A percentile compares a stretch with the other conserved stretches of the same genome.
These are phyloP conservation scores for Sarcophaga carnaria DNA, from an alignment of 2,888 invertebrate genomes.

Conservation along the genomic window DNA sequence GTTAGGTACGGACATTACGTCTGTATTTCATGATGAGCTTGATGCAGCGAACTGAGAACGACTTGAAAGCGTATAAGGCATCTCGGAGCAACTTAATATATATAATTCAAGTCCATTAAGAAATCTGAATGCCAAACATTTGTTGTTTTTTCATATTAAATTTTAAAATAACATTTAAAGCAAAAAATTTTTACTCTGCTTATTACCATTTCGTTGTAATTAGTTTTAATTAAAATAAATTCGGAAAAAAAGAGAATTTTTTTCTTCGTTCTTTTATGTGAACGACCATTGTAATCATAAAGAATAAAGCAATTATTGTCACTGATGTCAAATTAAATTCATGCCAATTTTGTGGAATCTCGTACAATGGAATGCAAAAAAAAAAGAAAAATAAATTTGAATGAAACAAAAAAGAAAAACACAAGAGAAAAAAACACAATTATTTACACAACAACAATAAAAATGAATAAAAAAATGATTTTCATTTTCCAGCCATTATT, in stretches of 20 bases:
- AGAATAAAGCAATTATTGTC: slow-evolving; percentile 62
- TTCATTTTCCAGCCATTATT: slow-evolving; percentile 53
- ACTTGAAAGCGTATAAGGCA: too few species aligned
- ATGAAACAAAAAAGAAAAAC: background rate
- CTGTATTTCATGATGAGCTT: too few species aligned
- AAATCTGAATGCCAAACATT: too few species aligned
- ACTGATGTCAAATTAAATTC: slow-evolving; percentile 71
- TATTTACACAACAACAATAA: slow-evolving; percentile 31
- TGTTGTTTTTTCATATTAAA: too few species aligned
- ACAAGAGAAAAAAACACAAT: slow-evolving; percentile 27
- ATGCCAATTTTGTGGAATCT: slow-evolving; percentile 69
- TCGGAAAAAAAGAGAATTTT: slow-evolving; percentile 41
- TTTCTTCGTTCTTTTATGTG: background rate
- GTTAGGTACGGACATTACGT: too few species aligned
- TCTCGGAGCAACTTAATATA: too few species aligned
- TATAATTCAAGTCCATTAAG: too few species aligned
- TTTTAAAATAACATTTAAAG: too few species aligned
- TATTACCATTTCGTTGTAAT: slow-evolving; percentile 5
- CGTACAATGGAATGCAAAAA: slow-evolving; percentile 43
- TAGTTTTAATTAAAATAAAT: slow-evolving; percentile 52
- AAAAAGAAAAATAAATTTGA: background rate
- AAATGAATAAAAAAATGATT: slow-evolving; percentile 35
- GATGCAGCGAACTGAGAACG: too few species aligned
- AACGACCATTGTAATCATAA: background rate
- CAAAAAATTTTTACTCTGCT: background rate